Evolutionary conservation across 2,888 invertebrate species (phyloP), one percentile per base, ranked within the genome.

Genomic region (Sarcophaga subvicina): DNA sequence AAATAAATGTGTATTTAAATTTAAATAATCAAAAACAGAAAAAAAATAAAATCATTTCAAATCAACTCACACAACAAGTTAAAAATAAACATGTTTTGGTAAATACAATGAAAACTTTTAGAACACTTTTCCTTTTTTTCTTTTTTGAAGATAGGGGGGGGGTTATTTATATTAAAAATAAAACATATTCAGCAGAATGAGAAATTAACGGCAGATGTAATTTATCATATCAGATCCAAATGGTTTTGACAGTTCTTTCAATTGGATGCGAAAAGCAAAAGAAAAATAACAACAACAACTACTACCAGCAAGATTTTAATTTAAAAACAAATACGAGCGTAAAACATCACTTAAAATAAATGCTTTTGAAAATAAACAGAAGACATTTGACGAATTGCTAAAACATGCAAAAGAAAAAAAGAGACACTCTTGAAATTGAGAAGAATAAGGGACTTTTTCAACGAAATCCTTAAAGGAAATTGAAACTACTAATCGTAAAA

Each of bases 1-100:
- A 47, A 45, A 59, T 45, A 59, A 10, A 75, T 25, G 69, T 69
- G 37, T 75, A 63, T 79, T 62, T 76, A 78, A 75, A 71, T 71
- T 59, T 27, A 69, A 73, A 69, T 63, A 72, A 37, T 49, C 14
- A 14, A 54, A 54, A 49, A 10, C 14, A 49, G 12, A 49, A 49
- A 1, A 49, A 59, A 14, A 12, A 11, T 22, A 60, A 20, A 11
- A 66, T 14, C 1, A 37, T 10, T 10, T 37, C 10, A 37, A 66
- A 49, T 63, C 20, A 37, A 14, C 14, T 22, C 27, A 14, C 20
- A 71, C 10, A 59, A 77, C n/a, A 67, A 37, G 17, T 71, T 78
- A 72, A 54, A 76, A 60, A 66, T 83, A 83, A 60, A 62, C 45
- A 47, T 60, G 6, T 70, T 62, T 22, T 22, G 49, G 27, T 73